Percentiles rank a stretch among this genome's conserved stretches.
Conservation (phyloP, 2,888 invertebrate species). For the Electrophaes corylata region DNA sequence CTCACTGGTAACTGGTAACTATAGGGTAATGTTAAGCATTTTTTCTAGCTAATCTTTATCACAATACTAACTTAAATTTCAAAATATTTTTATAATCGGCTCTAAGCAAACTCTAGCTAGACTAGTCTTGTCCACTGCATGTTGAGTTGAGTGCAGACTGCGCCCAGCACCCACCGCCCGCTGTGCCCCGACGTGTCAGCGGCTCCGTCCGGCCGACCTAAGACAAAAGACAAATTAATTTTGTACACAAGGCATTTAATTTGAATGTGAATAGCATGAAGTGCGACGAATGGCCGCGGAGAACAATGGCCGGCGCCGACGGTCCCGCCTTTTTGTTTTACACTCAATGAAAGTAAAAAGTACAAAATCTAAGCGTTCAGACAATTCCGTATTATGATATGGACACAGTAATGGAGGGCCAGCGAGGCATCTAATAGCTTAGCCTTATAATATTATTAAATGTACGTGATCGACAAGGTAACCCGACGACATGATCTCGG, state of each 20-base stretch:
- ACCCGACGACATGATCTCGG: conserved; percentile 47
- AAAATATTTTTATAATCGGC: background rate
- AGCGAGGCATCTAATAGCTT: conserved; percentile 79
- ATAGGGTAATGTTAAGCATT: too few relatives aligned
- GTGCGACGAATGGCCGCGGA: conserved; percentile 82
- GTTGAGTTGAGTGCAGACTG: conserved; percentile 1
- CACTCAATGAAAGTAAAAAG: conserved; percentile 76
- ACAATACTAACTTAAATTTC: too few relatives aligned
- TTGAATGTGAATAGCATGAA: conserved; percentile 85
- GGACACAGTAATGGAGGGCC: conserved; percentile 80
- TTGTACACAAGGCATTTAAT: conserved; percentile 83
- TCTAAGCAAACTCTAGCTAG: background rate
- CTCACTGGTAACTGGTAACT: too few relatives aligned
- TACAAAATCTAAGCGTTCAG: conserved; percentile 78
- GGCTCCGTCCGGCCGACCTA: conserved; percentile 60
- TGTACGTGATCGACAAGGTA: conserved; percentile 72
- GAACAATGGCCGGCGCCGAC: conserved; percentile 83
- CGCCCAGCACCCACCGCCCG: conserved; percentile 57
- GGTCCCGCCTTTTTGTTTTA: conserved; percentile 78
- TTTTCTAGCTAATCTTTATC: too few relatives aligned
- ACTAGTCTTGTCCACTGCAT: conserved; percentile 1
- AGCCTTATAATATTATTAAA: conserved; percentile 77
- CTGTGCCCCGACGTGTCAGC: conserved; percentile 75
- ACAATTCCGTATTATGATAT: conserved; percentile 84
- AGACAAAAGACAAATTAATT: conserved; percentile 85